phyloP scores from a whole-genome alignment of 1,140 invertebrate species.

The Papilio polytes region DNA sequence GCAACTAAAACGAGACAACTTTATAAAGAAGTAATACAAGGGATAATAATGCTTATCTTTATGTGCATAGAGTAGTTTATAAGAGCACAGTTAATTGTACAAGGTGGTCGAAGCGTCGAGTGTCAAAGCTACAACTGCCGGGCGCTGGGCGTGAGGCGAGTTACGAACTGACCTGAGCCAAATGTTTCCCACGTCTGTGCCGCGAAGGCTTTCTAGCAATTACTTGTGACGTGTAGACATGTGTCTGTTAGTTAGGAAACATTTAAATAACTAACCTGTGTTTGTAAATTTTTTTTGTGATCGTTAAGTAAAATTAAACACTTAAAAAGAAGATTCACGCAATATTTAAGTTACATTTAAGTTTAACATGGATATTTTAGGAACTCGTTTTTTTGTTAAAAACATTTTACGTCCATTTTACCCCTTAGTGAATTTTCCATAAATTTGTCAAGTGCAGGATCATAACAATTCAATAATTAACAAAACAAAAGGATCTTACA shows the following conservation, averaged over 20 bases:
- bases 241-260: conserved; percentile 30
- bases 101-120: conserved; percentile 51
- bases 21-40: background rate
- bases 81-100: conserved; percentile 39
- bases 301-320: too few relatives aligned
- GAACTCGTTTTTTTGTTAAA: too few relatives aligned
- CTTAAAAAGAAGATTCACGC: too few relatives aligned
- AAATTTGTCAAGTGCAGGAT: background rate
- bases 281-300: background rate
- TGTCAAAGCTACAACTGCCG: conserved; percentile 58
- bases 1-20: conserved; percentile 46
- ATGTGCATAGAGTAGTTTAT: background rate
- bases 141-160: conserved; percentile 58
- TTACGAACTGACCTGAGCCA: conserved; percentile 59
- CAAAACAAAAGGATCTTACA: conserved; percentile 21
- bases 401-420: too few relatives aligned
- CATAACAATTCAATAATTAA: background rate
- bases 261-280: background rate
- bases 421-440: too few relatives aligned
- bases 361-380: too few relatives aligned
- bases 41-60: background rate
- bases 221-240: conserved; percentile 42
- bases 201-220: conserved; percentile 21
- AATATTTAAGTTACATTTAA: too few relatives aligned
- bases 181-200: conserved; percentile 50